phyloP scores from a whole-genome alignment of 2,113 vertebrate genomes.

The Polypterus bichir region DNA sequence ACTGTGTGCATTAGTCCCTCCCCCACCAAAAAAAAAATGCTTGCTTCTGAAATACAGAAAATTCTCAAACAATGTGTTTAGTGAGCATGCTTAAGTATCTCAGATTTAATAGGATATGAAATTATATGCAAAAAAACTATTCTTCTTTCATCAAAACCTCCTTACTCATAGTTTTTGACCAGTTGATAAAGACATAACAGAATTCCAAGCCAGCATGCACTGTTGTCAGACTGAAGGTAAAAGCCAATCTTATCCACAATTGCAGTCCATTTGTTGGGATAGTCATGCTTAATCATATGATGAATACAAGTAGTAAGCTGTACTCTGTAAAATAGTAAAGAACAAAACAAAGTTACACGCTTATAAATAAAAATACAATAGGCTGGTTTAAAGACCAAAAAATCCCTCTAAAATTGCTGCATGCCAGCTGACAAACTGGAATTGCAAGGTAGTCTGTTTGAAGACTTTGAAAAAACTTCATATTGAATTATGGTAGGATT shows the following conservation, averaged over 20 bases:
- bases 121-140: too few relatives aligned
- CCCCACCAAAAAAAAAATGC: not conserved
- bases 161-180: constrained; percentile 98
- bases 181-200: constrained; percentile 96
- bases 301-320: constrained; percentile 97
- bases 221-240: constrained; percentile 94
- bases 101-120: too few relatives aligned
- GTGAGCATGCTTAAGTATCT: too few relatives aligned
- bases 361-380: not conserved
- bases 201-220: constrained; percentile 87
- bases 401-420: not conserved
- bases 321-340: constrained; percentile 55
- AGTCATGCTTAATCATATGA: constrained; percentile 97
- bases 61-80: not conserved
- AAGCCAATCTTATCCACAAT: constrained; percentile 96
- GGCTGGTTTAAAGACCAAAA: too few relatives aligned
- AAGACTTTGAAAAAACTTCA: too few relatives aligned
- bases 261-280: constrained; percentile 87
- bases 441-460: too few relatives aligned
- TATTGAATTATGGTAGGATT: too few relatives aligned
- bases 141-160: constrained; percentile 6
- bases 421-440: not conserved
- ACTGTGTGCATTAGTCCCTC: not conserved
- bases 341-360: not conserved
- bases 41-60: not conserved